phyloP scores from a whole-genome alignment of 2,888 invertebrate species.

The Auanema freiburgensis region DNA sequence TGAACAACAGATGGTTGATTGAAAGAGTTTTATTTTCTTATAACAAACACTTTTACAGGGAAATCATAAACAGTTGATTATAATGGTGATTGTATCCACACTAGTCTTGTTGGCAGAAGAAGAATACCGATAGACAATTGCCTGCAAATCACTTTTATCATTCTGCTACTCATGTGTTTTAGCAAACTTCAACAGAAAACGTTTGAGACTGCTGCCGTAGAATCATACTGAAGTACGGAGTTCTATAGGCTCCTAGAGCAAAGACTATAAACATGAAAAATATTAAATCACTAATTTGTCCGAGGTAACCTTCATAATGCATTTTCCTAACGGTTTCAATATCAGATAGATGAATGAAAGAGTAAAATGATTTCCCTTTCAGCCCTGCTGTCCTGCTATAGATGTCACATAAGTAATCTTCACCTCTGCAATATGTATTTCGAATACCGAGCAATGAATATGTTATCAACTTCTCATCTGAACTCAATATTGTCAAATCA shows the following conservation, averaged over 20 bases:
- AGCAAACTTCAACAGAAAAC: slow-evolving; percentile 35
- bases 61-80: background rate
- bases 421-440: background rate
- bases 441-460: background rate
- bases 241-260: slow-evolving; percentile 35
- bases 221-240: slow-evolving; percentile 40
- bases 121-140: slow-evolving; percentile 18
- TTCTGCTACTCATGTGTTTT: background rate
- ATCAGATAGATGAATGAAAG: slow-evolving; percentile 31
- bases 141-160: background rate
- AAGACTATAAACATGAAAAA: slow-evolving; percentile 25
- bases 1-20: too few species aligned
- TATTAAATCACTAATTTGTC: background rate
- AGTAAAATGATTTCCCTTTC: slow-evolving; percentile 32
- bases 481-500: slow-evolving; percentile 29
- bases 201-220: slow-evolving; percentile 19
- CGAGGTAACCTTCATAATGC: slow-evolving; percentile 25
- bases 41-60: too few species aligned
- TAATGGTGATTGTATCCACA: slow-evolving; percentile 19
- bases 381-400: slow-evolving; percentile 15
- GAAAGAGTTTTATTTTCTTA: too few species aligned
- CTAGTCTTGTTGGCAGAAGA: slow-evolving; percentile 11
- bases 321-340: slow-evolving; percentile 28
- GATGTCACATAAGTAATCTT: slow-evolving; percentile 17
- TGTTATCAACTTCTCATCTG: slow-evolving; percentile 26